phyloP scores from a whole-genome alignment of 2,797 vertebrate genomes.

The Sebastes iracundus region DNA sequence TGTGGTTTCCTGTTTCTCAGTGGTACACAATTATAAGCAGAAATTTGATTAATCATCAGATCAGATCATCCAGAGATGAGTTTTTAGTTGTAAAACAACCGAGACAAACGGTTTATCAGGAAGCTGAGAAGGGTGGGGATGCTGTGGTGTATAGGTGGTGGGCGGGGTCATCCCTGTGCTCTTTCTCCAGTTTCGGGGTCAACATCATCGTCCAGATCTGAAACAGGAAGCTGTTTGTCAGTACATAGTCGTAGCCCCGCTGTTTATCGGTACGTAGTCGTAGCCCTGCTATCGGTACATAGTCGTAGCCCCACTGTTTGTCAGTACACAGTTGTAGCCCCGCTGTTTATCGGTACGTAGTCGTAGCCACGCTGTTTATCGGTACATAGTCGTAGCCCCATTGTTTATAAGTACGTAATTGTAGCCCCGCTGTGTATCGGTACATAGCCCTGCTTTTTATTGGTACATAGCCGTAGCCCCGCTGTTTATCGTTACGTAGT shows the following conservation, averaged over 20 bases:
- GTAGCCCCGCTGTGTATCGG: too few species aligned
- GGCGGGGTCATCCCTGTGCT: slow-evolving; percentile 54
- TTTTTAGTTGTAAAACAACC: background rate
- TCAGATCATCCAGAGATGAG: background rate
- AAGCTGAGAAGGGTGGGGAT: background rate
- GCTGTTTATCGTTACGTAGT: too few species aligned
- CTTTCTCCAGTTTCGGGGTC: slow-evolving; percentile 76
- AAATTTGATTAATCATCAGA: background rate
- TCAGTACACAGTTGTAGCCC: too few species aligned
- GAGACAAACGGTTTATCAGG: background rate
- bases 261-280: background rate
- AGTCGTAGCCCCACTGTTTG: background rate
- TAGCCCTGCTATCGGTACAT: background rate
- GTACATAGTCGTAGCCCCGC: background rate
- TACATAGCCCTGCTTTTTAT: too few species aligned
- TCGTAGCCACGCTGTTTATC: too few species aligned
- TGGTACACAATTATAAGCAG: background rate
- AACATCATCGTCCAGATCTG: slow-evolving; percentile 58
- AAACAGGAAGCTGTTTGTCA: slow-evolving; percentile 2
- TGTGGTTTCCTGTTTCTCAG: background rate
- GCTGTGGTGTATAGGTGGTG: background rate
- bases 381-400: too few species aligned
- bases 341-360: too few species aligned
- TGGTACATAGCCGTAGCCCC: too few species aligned
- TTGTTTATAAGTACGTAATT: too few species aligned